Conservation (phyloP, 2,797 vertebrate species). For the Alectoris magna region DNA sequence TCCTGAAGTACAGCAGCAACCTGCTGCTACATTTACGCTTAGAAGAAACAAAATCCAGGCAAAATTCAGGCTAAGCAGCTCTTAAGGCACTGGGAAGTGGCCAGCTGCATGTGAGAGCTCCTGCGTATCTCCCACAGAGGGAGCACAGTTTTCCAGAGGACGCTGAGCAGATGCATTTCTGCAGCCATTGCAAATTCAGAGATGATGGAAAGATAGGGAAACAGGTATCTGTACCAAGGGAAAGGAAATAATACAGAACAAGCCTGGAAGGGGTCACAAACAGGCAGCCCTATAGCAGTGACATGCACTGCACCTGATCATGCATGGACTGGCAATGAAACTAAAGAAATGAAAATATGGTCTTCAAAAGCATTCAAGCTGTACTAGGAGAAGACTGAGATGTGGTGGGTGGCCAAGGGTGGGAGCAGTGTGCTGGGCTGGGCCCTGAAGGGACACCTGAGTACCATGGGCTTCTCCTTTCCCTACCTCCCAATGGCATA, state of each 20-base stretch:
- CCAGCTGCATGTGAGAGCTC: accelerated
- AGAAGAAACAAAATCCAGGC: not conserved
- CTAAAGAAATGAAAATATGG: not conserved
- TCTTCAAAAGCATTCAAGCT: not conserved
- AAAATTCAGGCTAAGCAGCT: not conserved
- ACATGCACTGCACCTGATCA: not conserved
- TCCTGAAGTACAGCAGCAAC: not conserved
- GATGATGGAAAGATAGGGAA: not conserved
- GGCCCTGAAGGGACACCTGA: not conserved
- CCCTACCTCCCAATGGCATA: accelerated
- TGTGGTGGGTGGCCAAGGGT: not conserved
- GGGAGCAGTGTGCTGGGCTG: accelerated
- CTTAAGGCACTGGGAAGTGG: not conserved
- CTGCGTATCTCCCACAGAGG: not conserved
- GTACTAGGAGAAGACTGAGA: not conserved
- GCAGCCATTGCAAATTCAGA: not conserved
- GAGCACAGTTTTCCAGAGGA: not conserved
- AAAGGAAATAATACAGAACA: not conserved
- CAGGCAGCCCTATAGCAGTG: accelerated
- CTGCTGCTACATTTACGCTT: not conserved
- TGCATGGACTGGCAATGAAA: not conserved
- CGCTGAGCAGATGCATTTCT: not conserved
- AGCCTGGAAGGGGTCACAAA: not conserved
- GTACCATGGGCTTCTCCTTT: not conserved
- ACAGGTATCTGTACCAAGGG: not conserved